These are phyloP conservation scores for Lottia gigantea DNA, from an alignment of 2,888 invertebrate species.

Conservation along the genomic window DNA sequence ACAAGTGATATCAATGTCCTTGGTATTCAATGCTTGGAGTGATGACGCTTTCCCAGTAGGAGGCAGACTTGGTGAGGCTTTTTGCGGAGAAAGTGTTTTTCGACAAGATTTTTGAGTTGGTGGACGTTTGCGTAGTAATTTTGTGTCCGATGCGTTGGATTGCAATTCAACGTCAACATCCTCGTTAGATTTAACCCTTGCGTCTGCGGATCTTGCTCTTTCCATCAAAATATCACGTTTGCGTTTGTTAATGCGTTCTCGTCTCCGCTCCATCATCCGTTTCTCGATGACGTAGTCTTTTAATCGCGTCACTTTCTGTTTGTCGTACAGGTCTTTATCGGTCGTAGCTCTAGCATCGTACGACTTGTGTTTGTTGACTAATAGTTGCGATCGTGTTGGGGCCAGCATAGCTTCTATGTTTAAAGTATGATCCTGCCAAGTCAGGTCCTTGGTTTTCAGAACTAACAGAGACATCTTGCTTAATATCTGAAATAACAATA, in stretches of 20 bases:
- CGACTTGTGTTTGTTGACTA: constrained; percentile 55
- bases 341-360: constrained; percentile 43
- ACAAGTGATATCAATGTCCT: neutral
- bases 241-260: constrained; percentile 25
- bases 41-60: neutral
- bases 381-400: constrained; percentile 44
- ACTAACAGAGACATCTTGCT: constrained; percentile 43
- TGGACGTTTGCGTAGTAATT: neutral
- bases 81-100: neutral
- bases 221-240: constrained; percentile 9
- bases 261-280: constrained; percentile 43
- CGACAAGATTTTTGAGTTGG: neutral
- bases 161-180: neutral
- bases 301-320: constrained; percentile 39
- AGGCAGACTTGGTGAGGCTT: neutral
- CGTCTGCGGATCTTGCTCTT: neutral
- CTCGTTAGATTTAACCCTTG: neutral
- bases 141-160: neutral
- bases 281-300: constrained; percentile 42
- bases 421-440: constrained; percentile 54
- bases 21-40: neutral
- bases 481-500: neutral
- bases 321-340: constrained; percentile 36
- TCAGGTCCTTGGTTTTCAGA: constrained; percentile 45
- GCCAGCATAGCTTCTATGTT: constrained; percentile 55